Conservation (phyloP, 2,797 vertebrate species). For the Malurus splendens region DNA sequence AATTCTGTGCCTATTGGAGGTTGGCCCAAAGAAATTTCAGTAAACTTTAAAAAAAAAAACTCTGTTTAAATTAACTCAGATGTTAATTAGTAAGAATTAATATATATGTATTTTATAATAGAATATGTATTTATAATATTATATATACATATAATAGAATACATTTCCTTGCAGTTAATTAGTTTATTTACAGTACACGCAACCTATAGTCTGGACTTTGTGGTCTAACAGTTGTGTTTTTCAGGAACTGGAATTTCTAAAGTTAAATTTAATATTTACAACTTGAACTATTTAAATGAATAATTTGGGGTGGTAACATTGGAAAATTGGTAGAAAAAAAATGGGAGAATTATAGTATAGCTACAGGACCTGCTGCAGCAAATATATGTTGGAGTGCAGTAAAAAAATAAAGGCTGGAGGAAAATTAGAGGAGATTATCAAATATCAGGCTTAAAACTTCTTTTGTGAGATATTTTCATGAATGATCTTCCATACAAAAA, state of each 20-base stretch:
- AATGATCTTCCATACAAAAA: neutral
- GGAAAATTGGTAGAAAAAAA: neutral
- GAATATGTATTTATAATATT: too few relatives aligned
- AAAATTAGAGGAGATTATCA: neutral
- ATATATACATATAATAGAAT: neutral
- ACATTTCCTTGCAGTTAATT: neutral
- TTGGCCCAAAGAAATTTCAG: neutral
- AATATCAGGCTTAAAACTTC: neutral
- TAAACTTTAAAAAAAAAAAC: constrained; percentile 6
- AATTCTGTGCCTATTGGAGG: neutral
- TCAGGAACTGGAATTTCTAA: neutral
- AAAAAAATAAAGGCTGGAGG: neutral
- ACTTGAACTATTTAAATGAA: neutral
- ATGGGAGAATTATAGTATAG: neutral
- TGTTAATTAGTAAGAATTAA: constrained; percentile 1
- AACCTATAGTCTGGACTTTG: neutral
- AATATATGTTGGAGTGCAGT: rapidly evolving
- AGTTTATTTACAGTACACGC: neutral
- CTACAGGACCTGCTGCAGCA: neutral
- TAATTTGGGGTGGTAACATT: neutral
- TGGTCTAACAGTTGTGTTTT: neutral
- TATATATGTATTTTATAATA: too few relatives aligned
- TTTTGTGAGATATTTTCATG: neutral
- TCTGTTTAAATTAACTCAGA: neutral
- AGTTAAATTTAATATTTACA: neutral